Evolutionary conservation across 2,888 invertebrate species (phyloP), one percentile per base, ranked within the genome.

Genomic region (Hydriomena furcata): DNA sequence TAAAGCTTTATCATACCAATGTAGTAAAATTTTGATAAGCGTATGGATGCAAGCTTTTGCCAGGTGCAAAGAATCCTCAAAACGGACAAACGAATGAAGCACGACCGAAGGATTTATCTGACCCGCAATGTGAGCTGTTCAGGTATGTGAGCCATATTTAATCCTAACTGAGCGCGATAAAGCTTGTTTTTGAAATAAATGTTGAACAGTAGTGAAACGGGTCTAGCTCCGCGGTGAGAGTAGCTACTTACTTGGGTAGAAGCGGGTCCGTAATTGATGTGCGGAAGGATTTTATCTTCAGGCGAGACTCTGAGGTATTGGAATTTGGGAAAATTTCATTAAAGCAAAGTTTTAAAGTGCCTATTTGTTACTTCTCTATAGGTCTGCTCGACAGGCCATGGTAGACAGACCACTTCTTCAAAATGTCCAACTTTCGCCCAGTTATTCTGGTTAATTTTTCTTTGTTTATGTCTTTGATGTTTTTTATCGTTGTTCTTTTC

Each of bases 191-290:
- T n/a, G n/a, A 21, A 11, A 27, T 10, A 3, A 8, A n/a, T n/a
- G 7, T 7, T 24, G 6, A 4, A 8, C 8, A 17, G n/a, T 8
- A 27, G 43, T 38, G 34, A 38, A 34, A 20, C 24, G 35, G 40
- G 24, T 35, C 34, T 17, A 13, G 10, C 28, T 31, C 23, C 27
- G 4, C 24, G 10, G 2, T 11, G 17, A 10, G 28, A 28, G 43
- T 44, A n/a, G n/a, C n/a, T n/a, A 32, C 41, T 36, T 30, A 43
- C 36, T 51, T 52, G 51, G 42, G 50, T n/a, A n/a, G n/a, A n/a
- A 21, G 50, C 34, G 48, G n/a, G 52, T 48, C 36, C 45, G 60
- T 60, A 60, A 70, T 68, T 66, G 65, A 65, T 61, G 60, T 45
- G 58, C 51, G 60, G 55, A 60, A 58, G 60, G 58, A 52, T 61